Conservation (phyloP, 2,113 vertebrate genomes). For the Sitta europaea region DNA sequence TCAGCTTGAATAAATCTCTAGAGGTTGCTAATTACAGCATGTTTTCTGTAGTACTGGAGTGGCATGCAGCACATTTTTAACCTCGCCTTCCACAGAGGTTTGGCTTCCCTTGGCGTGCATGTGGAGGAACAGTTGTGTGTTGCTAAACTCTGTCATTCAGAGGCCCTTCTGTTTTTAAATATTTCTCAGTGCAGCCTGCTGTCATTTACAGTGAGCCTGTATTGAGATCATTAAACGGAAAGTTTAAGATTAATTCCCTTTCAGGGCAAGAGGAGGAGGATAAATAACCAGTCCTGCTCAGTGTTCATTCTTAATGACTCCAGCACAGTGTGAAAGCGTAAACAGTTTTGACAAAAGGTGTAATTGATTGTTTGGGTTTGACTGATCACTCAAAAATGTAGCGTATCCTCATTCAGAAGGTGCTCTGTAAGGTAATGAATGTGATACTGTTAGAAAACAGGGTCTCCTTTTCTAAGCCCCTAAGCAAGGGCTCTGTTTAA, state of each 20-base stretch:
- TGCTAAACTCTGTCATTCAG: constrained; percentile 14
- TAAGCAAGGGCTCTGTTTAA: background rate
- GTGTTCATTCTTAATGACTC: constrained; percentile 68
- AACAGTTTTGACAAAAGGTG: constrained; percentile 77
- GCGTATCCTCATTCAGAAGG: constrained; percentile 60
- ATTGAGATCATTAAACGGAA: constrained; percentile 70
- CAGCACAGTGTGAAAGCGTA: constrained; percentile 78
- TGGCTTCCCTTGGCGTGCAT: background rate
- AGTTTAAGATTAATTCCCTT: constrained; percentile 77
- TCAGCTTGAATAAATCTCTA: background rate
- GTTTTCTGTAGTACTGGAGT: background rate
- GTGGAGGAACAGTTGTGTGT: background rate
- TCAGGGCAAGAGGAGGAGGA: constrained; percentile 74
- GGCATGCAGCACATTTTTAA: background rate
- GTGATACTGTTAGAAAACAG: background rate
- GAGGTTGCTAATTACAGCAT: background rate
- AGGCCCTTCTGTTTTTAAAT: constrained; percentile 61
- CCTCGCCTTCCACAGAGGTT: background rate
- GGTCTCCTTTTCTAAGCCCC: accelerated
- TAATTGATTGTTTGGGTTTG: constrained; percentile 73
- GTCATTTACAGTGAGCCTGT: constrained; percentile 55
- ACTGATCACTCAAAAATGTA: constrained; percentile 70
- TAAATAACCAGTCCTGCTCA: constrained; percentile 66
- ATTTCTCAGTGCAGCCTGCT: constrained; percentile 40
- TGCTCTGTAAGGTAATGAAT: constrained; percentile 49